phyloP scores from a whole-genome alignment of 2,113 vertebrate species.

The Silurus meridionalis region DNA sequence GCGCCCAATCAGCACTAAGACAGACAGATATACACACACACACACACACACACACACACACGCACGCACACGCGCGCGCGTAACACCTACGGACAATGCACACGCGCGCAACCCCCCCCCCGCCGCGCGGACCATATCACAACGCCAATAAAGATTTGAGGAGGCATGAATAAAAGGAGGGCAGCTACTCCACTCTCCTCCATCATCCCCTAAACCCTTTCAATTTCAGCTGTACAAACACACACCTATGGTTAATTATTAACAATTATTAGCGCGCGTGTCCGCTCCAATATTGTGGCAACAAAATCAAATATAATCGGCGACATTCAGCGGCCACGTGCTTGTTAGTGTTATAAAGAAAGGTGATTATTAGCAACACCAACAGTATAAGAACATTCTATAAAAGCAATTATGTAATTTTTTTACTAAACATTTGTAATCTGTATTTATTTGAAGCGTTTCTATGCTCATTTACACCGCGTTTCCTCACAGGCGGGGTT shows the following conservation, averaged over 20 bases:
- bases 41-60: slow-evolving; percentile 24
- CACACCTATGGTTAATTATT: slow-evolving; percentile 40
- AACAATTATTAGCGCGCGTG: neutral
- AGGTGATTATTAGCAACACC: neutral
- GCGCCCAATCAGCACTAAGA: slow-evolving; percentile 87
- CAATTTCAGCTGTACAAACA: slow-evolving; percentile 69
- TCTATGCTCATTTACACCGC: neutral
- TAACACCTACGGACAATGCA: slow-evolving; percentile 70
- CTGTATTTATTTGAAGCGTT: neutral
- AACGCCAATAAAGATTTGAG: slow-evolving; percentile 72
- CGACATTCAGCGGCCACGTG: neutral
- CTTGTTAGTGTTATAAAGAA: neutral
- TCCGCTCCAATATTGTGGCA: no score
- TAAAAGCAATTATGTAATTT: neutral
- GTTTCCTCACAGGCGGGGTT: neutral
- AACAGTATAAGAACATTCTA: neutral
- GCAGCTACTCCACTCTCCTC: slow-evolving; percentile 54
- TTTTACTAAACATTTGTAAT: neutral
- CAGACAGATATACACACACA: slow-evolving; percentile 5
- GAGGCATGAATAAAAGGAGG: slow-evolving; percentile 56
- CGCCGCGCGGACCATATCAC: slow-evolving; percentile 69
- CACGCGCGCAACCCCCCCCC: slow-evolving; percentile 42
- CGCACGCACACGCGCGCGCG: slow-evolving; percentile 49
- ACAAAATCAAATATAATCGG: neutral
- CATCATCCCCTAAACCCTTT: slow-evolving; percentile 66